These are phyloP conservation scores for Oncorhynchus masou DNA, from an alignment of 2,113 vertebrate genomes.

Conservation along the genomic window DNA sequence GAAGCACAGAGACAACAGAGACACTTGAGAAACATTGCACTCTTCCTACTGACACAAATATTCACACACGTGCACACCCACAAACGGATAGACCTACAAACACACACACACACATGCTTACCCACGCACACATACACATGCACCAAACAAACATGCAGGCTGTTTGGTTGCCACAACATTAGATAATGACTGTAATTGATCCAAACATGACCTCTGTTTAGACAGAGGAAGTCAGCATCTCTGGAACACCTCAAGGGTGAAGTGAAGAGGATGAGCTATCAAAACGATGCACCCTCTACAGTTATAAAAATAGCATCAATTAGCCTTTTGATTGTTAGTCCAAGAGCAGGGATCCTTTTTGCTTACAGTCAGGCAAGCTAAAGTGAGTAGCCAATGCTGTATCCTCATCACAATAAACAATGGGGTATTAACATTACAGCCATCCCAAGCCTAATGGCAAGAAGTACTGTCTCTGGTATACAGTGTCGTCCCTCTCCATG, in stretches of 20 bases:
- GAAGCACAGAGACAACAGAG: conserved; percentile 33
- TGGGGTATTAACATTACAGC: conserved; percentile 40
- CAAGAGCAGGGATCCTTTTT: conserved; percentile 27
- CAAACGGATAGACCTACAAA: not conserved
- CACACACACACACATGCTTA: not conserved
- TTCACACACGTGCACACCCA: not conserved
- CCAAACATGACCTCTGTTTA: conserved; percentile 26
- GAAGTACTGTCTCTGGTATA: not conserved
- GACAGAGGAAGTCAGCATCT: conserved; percentile 50
- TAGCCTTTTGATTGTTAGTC: conserved; percentile 42
- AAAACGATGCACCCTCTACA: not conserved
- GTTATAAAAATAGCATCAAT: conserved; percentile 35
- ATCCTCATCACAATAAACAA: conserved; percentile 23
- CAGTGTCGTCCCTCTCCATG: not conserved
- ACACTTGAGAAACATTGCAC: not conserved
- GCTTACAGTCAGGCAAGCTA: conserved; percentile 8
- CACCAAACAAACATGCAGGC: conserved; percentile 9
- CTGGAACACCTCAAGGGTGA: conserved; percentile 37
- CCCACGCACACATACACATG: not conserved
- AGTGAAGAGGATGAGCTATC: not conserved
- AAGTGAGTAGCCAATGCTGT: conserved; percentile 9
- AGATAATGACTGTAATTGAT: conserved; percentile 2
- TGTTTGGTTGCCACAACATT: conserved; percentile 36
- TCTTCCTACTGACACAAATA: not conserved
- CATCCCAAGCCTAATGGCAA: conserved; percentile 13